phyloP scores from a whole-genome alignment of 2,113 vertebrate species.

The Pterophyllum scalare region DNA sequence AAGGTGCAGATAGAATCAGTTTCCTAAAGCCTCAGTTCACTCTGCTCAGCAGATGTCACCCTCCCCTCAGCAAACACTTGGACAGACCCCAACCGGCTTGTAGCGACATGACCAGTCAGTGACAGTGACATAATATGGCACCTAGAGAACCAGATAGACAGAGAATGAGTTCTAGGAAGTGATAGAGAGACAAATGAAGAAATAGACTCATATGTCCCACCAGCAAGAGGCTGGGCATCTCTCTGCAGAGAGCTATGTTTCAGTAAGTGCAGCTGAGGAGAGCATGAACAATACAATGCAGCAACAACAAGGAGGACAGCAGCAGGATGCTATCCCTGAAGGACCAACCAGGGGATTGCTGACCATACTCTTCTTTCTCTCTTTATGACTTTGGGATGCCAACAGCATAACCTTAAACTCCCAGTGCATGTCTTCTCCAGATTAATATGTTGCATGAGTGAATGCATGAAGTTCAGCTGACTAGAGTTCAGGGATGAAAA shows the following conservation, averaged over 20 bases:
- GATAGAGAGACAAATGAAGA: conserved; percentile 51
- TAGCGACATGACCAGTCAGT: conserved; percentile 63
- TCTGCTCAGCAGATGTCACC: conserved; percentile 73
- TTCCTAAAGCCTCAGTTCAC: conserved; percentile 42
- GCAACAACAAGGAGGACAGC: conserved; percentile 45
- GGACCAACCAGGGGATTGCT: conserved; percentile 31
- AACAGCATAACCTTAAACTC: conserved; percentile 27
- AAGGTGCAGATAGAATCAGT: conserved; percentile 23
- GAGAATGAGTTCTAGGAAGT: conserved; percentile 45
- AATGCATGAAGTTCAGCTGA: conserved; percentile 29
- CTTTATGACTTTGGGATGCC: conserved; percentile 43
- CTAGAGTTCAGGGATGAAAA: conserved; percentile 29
- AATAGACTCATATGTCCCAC: conserved; percentile 34
- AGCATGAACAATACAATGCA: conserved; percentile 43
- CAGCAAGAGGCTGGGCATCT: conserved; percentile 21
- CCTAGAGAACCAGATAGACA: conserved; percentile 53
- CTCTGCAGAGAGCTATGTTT: conserved; percentile 30
- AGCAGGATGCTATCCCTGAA: conserved; percentile 27
- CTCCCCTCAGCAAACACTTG: conserved; percentile 61
- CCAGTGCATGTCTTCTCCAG: conserved; percentile 14
- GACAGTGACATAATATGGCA: conserved; percentile 67
- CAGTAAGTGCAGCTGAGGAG: conserved; percentile 25
- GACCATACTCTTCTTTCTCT: conserved; percentile 47
- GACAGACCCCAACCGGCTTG: conserved; percentile 60
- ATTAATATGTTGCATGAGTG: conserved; percentile 35